Base-by-base conservation (phyloP, 1,140 invertebrate species). In the Drosophila cardini region DNA sequence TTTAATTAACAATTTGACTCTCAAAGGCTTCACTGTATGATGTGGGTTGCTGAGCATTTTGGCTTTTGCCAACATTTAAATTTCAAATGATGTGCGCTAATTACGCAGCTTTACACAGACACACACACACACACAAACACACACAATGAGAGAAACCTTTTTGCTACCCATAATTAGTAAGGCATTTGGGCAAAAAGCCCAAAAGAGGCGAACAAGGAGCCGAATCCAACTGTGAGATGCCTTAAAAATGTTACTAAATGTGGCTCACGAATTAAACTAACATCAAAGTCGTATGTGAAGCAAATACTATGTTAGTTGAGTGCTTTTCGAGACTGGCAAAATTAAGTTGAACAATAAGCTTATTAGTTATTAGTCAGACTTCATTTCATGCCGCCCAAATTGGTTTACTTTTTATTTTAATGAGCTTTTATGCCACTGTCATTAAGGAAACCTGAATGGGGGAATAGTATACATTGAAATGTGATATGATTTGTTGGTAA, bases 51-150 rank as follows among this genome's bases (percentile, higher is more conserved):
- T 42, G 34, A 36, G 53, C 61, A 65, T 64, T 72, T 72, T 73
- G 72, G 74, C 83, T 81, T 86, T 86, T 79, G 84, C 80, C 84
- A 61, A 89, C 84, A 87, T 87, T 87, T 87, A 87, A 89, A 89
- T 90, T 89, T 89, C 80, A 89, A 89, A 89, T 89, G 84, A 89
- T 89, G 85, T 83, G 73, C 77, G 85, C 85, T 89, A 89, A 89
- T 89, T 89, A 89, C 80, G 67, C 78, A 65, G 58, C 72, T 48
- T 48, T 64, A 71, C 55, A 69, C 63, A 61, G 32, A 48, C 21
- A 45, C 45, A 18, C 42, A 8, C 11, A n/a, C 11, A 45, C 10
- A 18, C 16, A 36, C 7, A n/a, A n/a, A n/a, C 40, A 10, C 9
- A 52, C 13, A 58, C 46, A 61, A 6, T 36, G 45, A 61, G 43